phyloP scores from a whole-genome alignment of 2,797 vertebrate species.

The Limosa lapponica region DNA sequence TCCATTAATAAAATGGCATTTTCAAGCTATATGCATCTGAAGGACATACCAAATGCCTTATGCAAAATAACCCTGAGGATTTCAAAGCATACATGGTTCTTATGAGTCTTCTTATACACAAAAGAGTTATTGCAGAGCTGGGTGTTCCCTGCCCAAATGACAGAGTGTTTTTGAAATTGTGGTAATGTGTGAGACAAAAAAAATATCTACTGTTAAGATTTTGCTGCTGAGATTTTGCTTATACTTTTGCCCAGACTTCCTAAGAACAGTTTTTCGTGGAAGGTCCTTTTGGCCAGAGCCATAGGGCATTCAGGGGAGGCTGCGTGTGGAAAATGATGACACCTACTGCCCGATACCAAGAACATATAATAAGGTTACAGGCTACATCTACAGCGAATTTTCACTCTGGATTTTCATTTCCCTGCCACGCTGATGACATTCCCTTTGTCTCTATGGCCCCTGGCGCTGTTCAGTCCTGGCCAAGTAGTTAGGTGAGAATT shows the following conservation, averaged over 20 bases:
- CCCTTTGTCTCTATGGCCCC: background rate
- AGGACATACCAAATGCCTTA: background rate
- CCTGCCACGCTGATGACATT: background rate
- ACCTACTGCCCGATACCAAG: conserved; percentile 5
- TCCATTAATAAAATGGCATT: background rate
- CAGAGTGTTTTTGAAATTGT: background rate
- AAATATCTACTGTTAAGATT: background rate
- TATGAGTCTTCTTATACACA: background rate
- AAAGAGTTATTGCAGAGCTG: background rate
- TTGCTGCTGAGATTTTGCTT: background rate
- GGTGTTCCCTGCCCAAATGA: background rate
- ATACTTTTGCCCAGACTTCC: background rate
- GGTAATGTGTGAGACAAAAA: background rate
- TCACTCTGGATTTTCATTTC: background rate
- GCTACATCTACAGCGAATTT: background rate
- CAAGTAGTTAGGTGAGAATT: background rate
- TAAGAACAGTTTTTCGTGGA: background rate
- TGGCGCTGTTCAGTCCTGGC: background rate
- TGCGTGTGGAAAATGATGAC: background rate
- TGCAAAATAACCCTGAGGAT: background rate
- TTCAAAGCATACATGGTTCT: background rate
- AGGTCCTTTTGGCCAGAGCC: background rate
- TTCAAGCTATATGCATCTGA: background rate
- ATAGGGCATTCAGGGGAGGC: background rate
- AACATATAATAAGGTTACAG: background rate